Base-by-base conservation (phyloP, 2,888 invertebrate genomes). In the Eupeodes luniger region DNA sequence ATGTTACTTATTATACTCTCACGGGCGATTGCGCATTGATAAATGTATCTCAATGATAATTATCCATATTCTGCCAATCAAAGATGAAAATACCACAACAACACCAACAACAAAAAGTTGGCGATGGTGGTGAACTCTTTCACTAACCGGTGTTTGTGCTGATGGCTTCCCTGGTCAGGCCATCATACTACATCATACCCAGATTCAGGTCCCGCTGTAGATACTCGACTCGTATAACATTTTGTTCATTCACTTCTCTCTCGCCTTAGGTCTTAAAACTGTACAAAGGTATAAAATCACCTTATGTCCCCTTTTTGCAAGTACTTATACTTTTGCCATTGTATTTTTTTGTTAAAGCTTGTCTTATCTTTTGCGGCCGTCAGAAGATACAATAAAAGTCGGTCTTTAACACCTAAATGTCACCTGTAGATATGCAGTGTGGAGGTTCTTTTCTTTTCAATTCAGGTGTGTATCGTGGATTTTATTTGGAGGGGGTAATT, bases 331-430 rank as follows among this genome's bases (percentile, higher is more conserved):
- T 57, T 66, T 27, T 49, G 27, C 27, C 27, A 53, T 69, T 69
- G 44, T 40, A 27, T 40, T 19, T 72, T 69, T 76, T 76, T 82
- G 74, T 82, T 72, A 64, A 75, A 47, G 72, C 16, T 53, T 61
- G 40, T 12, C 76, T 88, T 85, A 88, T 88, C 81, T 85, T 34
- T 44, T 44, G 44, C 59, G 59, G 81, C 78, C 83, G 80, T 67
- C 66, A 80, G 77, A 72, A 80, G 83, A 84, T 85, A 88, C 88
- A 88, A 88, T 88, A 81, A 88, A 88, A 88, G 88, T 88, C 88
- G 85, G 88, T 88, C 88, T 88, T 88, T 88, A 88, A 85, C 88
- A 88, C 88, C 81, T 88, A 85, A 88, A 85, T 88, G 88, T 88
- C 88, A 88, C 88, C 88, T 88, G 88, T 78, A 47, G 66, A 55